Percentiles rank a stretch among this genome's conserved stretches.
Conservation (phyloP, 2,888 invertebrate genomes). For the Stramonita haemastoma region DNA sequence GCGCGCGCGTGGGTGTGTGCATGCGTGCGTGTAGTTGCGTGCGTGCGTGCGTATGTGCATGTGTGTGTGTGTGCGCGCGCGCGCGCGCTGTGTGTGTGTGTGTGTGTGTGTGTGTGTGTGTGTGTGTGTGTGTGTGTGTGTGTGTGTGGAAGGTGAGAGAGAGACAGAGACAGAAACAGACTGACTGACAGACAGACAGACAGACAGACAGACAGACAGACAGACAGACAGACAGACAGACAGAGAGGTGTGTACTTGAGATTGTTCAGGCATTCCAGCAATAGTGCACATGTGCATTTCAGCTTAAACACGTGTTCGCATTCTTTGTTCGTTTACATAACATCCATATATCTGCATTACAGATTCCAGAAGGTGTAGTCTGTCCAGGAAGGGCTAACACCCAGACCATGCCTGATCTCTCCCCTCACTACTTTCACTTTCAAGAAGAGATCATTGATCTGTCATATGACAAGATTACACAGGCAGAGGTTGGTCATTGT, state of each 20-base stretch:
- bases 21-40: no score
- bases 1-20: not conserved
- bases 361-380: slow-evolving; percentile 43
- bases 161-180: not conserved
- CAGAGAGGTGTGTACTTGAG: not conserved
- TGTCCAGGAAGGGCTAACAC: slow-evolving; percentile 56
- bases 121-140: no score
- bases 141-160: no score
- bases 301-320: not conserved
- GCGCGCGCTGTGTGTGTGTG: no score
- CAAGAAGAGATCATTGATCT: slow-evolving; percentile 52
- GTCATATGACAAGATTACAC: slow-evolving; percentile 40
- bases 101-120: no score
- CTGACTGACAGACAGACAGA: not conserved
- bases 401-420: slow-evolving; percentile 47
- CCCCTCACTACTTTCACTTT: slow-evolving; percentile 51
- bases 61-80: no score
- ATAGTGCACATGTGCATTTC: not conserved
- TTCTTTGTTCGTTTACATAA: not conserved
- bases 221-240: not conserved
- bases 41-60: no score
- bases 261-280: no score
- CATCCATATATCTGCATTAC: not conserved
- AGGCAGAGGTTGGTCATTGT: slow-evolving; percentile 54
- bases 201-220: slow-evolving; percentile 1